Percentiles rank a stretch among this genome's conserved stretches.
These are phyloP conservation scores for Takifugu flavidus DNA, from an alignment of 2,113 vertebrate genomes.

Conservation along the genomic window DNA sequence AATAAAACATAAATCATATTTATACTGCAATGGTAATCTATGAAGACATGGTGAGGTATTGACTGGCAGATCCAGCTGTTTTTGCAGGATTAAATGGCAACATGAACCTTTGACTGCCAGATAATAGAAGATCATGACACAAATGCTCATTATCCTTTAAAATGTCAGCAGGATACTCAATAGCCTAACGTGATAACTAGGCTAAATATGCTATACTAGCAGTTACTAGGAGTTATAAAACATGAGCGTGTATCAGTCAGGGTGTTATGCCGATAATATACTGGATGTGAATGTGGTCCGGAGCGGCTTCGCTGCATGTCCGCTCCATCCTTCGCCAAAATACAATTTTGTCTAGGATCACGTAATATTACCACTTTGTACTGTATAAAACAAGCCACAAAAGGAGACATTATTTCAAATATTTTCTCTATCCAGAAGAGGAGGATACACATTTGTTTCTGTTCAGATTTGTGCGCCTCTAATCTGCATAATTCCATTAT, in stretches of 20 bases:
- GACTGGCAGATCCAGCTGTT: constrained; percentile 34
- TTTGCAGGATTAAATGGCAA: constrained; percentile 28
- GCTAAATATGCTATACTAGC: constrained; percentile 3
- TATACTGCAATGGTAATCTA: not conserved
- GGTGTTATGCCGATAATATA: no score
- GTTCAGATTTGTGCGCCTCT: no score
- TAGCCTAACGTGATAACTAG: constrained; percentile 4
- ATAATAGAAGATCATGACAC: constrained; percentile 23
- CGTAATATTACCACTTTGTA: no score
- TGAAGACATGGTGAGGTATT: not conserved
- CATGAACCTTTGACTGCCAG: constrained; percentile 16
- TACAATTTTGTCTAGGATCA: no score
- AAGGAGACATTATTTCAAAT: no score
- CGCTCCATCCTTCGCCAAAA: no score
- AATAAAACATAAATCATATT: not conserved
- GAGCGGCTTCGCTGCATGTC: no score
- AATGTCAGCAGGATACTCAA: constrained; percentile 24
- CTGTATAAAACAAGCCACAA: no score
- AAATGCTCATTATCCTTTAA: constrained; percentile 13
- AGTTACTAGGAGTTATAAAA: not conserved
- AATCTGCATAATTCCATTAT: no score
- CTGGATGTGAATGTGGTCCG: no score
- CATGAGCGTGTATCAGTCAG: not conserved
- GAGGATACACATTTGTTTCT: no score
- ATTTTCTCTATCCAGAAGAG: no score